Conservation (phyloP, 2,888 invertebrate species). For the Mantis religiosa region DNA sequence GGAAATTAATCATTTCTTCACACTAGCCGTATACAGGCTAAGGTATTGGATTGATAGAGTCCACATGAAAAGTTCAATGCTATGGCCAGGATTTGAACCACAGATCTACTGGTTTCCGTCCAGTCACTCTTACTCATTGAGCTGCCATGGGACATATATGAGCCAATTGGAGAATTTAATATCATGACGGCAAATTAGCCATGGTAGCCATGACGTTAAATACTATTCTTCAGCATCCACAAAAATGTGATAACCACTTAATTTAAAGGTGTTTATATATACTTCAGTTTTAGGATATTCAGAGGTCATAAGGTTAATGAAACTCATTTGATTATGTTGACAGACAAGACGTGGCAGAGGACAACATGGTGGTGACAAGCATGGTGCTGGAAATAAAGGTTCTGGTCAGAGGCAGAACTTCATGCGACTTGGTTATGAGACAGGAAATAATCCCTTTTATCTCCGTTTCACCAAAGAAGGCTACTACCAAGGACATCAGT, state of each 20-base stretch:
- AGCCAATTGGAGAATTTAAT: too few relatives aligned
- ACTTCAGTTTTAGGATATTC: background rate
- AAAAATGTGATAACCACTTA: background rate
- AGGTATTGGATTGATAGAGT: too few relatives aligned
- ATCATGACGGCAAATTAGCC: too few relatives aligned
- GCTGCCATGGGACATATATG: too few relatives aligned
- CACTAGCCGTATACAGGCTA: too few relatives aligned
- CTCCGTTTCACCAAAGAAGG: constrained; percentile 76
- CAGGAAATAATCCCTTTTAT: constrained; percentile 86
- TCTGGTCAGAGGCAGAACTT: constrained; percentile 77
- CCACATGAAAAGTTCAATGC: too few relatives aligned
- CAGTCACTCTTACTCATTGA: too few relatives aligned
- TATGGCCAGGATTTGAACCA: too few relatives aligned
- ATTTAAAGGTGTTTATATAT: background rate
- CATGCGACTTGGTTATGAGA: constrained; percentile 85
- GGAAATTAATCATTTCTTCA: too few relatives aligned
- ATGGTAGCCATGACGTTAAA: too few relatives aligned
- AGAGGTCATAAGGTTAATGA: background rate
- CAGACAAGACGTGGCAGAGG: constrained; percentile 67
- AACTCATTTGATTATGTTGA: constrained; percentile 35
- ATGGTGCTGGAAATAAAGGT: constrained; percentile 81
- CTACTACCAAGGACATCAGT: constrained; percentile 90
- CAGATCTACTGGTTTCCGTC: too few relatives aligned
- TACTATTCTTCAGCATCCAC: too few relatives aligned
- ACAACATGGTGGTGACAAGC: constrained; percentile 82